phyloP scores from a whole-genome alignment of 2,797 vertebrate genomes.

The Macroramphosus scolopax region DNA sequence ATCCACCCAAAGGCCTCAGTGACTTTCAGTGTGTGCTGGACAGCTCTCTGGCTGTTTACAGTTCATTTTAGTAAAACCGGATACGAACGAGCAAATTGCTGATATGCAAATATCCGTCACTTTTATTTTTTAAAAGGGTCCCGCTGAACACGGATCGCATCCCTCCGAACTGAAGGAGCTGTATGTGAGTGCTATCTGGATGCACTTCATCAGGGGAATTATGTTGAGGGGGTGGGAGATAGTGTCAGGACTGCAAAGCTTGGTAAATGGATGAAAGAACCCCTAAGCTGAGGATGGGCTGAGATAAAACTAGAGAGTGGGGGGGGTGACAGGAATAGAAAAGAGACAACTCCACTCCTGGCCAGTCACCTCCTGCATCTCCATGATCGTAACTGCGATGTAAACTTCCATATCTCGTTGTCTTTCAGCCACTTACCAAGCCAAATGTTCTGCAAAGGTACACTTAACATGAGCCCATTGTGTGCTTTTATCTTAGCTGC shows the following conservation, averaged over 20 bases:
- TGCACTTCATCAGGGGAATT: conserved; percentile 41
- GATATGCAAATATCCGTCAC: too few relatives aligned
- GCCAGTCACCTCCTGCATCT: conserved; percentile 35
- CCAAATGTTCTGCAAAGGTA: conserved; percentile 26
- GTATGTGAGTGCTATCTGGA: conserved; percentile 32
- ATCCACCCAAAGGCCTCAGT: conserved; percentile 9
- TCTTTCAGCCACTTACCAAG: conserved; percentile 14
- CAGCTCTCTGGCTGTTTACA: too few relatives aligned
- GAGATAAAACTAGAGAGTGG: conserved; percentile 44
- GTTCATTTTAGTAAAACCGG: too few relatives aligned
- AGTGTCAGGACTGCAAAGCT: conserved; percentile 69
- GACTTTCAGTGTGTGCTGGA: conserved; percentile 18
- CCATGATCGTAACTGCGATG: conserved; percentile 26
- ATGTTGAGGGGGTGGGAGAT: conserved; percentile 55
- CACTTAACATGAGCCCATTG: conserved; percentile 26
- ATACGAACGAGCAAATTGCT: too few relatives aligned
- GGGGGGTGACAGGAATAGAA: conserved; percentile 33
- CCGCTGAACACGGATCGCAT: conserved; percentile 8
- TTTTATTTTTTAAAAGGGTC: conserved; percentile 9
- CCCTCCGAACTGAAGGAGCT: conserved; percentile 20
- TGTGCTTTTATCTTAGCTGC: conserved; percentile 38
- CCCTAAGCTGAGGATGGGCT: conserved; percentile 43
- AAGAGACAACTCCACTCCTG: conserved; percentile 38
- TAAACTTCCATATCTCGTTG: conserved; percentile 15
- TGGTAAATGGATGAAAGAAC: conserved; percentile 63